phyloP scores from a whole-genome alignment of 64 coral and sea anemone species.

The Montipora sp. region DNA sequence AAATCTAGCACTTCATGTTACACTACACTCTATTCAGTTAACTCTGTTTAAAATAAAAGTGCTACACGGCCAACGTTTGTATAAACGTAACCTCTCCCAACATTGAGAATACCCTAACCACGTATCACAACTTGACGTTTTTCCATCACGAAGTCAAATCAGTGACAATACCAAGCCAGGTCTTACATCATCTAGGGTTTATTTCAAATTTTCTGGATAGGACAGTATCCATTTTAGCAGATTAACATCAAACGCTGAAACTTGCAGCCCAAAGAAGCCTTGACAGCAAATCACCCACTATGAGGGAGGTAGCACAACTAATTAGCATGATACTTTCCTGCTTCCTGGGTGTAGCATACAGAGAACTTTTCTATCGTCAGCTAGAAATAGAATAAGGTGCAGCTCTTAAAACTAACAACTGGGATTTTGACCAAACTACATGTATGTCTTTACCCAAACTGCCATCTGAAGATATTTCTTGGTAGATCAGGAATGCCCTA shows the following conservation, averaged over 20 bases:
- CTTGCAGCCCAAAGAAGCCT: constrained; percentile 20
- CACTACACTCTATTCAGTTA: constrained; percentile 39
- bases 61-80: not conserved
- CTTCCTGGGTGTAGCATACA: constrained; percentile 25
- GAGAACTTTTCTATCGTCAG: constrained; percentile 23
- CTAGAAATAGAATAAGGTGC: constrained; percentile 27
- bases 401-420: constrained; percentile 11
- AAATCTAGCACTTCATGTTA: too few relatives aligned
- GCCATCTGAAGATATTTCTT: constrained; percentile 32
- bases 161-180: constrained; percentile 52
- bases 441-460: not conserved
- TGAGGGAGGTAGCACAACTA: constrained; percentile 18
- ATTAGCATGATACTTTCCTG: constrained; percentile 35
- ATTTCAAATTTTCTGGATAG: constrained; percentile 47
- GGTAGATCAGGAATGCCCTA: constrained; percentile 44
- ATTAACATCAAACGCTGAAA: constrained; percentile 26
- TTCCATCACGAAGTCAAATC: constrained; percentile 55
- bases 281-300: constrained; percentile 38
- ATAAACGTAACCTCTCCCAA: not conserved
- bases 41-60: constrained; percentile 8
- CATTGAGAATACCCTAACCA: constrained; percentile 53
- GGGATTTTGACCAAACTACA: constrained; percentile 44
- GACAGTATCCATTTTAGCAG: constrained; percentile 45
- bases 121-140: constrained; percentile 36
- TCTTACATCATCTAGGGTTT: constrained; percentile 43